A percentile compares a stretch with the other conserved stretches of the same genome.
Conservation (phyloP, 2,113 vertebrate species). For the Saimiri boliviensis region DNA sequence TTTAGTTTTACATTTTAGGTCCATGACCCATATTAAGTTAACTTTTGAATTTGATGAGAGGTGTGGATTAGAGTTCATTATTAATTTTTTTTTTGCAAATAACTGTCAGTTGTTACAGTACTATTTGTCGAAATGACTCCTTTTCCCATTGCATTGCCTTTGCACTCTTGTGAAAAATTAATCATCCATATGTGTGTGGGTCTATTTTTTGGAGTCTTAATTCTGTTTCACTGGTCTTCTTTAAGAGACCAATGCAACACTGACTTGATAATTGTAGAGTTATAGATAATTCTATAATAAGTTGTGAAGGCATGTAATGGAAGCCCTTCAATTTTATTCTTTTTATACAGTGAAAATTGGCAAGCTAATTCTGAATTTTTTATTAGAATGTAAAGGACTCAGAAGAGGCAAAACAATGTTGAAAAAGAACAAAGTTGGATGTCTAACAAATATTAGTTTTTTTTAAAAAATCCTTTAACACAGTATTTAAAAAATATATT, state of each 20-base stretch:
- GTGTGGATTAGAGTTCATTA: not conserved
- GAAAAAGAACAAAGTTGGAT: not conserved
- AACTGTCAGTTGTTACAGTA: not conserved
- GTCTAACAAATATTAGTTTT: not conserved
- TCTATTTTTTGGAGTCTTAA: not conserved
- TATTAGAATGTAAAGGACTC: not conserved
- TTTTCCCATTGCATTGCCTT: not conserved
- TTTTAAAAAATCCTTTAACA: not conserved
- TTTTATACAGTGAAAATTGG: not conserved
- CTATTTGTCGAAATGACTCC: not conserved
- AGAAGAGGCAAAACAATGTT: not conserved
- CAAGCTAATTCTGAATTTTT: not conserved
- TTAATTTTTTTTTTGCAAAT: not conserved
- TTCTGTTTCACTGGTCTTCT: not conserved
- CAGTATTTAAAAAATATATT: not conserved
- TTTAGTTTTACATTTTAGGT: not conserved
- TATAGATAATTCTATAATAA: not conserved
- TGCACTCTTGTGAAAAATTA: not conserved
- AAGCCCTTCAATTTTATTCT: not conserved
- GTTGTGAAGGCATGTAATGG: not conserved
- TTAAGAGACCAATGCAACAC: not conserved
- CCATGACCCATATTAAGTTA: not conserved
- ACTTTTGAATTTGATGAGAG: not conserved
- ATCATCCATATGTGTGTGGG: not conserved
- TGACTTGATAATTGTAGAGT: not conserved